These are phyloP conservation scores for Laticauda colubrina DNA, from an alignment of 2,113 vertebrate genomes.

Conservation along the genomic window DNA sequence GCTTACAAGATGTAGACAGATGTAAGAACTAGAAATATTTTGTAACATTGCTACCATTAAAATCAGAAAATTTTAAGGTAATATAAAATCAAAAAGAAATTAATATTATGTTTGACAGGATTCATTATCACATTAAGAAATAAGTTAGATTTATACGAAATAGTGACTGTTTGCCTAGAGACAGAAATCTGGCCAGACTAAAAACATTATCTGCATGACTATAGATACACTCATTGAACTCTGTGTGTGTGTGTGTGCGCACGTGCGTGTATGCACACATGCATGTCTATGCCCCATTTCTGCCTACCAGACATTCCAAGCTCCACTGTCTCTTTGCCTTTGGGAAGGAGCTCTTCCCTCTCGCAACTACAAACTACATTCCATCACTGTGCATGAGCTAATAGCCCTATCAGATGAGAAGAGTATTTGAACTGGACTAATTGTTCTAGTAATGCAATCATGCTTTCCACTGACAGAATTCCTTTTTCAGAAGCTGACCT, in stretches of 20 bases:
- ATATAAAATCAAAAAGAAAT: background rate
- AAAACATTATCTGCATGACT: background rate
- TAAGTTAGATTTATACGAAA: background rate
- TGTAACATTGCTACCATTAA: background rate
- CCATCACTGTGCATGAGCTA: background rate
- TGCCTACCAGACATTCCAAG: background rate
- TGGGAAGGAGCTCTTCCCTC: background rate
- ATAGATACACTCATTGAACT: background rate
- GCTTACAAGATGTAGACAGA: background rate
- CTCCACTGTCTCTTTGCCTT: background rate
- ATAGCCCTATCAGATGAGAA: background rate
- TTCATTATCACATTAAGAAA: background rate
- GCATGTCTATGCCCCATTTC: background rate
- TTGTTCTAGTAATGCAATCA: background rate
- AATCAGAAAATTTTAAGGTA: background rate
- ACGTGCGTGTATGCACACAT: too few species aligned
- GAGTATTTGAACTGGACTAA: background rate
- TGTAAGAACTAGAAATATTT: background rate
- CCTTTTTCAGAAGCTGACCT: background rate
- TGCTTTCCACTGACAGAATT: background rate
- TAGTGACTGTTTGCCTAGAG: background rate
- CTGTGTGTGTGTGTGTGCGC: too few species aligned
- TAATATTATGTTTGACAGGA: background rate
- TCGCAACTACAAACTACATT: background rate
- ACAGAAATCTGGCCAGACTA: background rate